A percentile compares a stretch with the other conserved stretches of the same genome.
Evolutionary conservation across 2,797 vertebrate genomes (phyloP).

Genomic region (Sebastes diaconus): DNA sequence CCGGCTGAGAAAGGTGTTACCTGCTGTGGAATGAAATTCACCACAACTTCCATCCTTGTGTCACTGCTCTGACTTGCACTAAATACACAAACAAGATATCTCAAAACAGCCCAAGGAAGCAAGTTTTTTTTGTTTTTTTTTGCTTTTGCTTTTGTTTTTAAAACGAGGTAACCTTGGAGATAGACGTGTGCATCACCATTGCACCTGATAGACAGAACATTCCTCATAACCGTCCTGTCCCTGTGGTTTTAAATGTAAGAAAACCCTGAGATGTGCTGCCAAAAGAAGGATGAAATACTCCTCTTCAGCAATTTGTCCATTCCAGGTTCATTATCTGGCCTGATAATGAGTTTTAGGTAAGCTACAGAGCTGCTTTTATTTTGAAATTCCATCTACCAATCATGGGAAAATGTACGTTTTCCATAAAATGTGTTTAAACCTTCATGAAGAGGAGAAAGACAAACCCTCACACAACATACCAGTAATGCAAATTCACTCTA

Average conservation of each 20-base stretch:
- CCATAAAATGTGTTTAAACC: not conserved
- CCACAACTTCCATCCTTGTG: conserved; percentile 25
- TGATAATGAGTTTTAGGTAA: not conserved
- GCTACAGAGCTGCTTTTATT: not conserved
- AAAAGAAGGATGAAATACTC: not conserved
- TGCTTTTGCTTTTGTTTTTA: not conserved
- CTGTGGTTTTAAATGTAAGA: not conserved
- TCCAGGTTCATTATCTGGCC: not conserved
- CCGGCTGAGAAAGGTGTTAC: not conserved
- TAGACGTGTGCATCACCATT: not conserved
- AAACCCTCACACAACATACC: not conserved
- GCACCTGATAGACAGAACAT: not conserved
- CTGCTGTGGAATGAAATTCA: conserved; percentile 8
- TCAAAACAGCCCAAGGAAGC: conserved; percentile 4
- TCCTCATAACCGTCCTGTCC: not conserved
- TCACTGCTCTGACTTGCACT: conserved; percentile 27
- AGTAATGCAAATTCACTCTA: not conserved
- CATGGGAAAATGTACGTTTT: no score
- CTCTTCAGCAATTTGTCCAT: not conserved
- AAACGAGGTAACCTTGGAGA: not conserved
- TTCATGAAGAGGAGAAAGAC: not conserved
- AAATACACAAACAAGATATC: conserved; percentile 23
- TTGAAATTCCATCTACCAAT: not conserved
- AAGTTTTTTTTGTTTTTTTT: not conserved
- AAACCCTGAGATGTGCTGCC: not conserved